Evolutionary conservation across 2,888 invertebrate genomes (phyloP).

Genomic region (Scaptomyza reducta): DNA sequence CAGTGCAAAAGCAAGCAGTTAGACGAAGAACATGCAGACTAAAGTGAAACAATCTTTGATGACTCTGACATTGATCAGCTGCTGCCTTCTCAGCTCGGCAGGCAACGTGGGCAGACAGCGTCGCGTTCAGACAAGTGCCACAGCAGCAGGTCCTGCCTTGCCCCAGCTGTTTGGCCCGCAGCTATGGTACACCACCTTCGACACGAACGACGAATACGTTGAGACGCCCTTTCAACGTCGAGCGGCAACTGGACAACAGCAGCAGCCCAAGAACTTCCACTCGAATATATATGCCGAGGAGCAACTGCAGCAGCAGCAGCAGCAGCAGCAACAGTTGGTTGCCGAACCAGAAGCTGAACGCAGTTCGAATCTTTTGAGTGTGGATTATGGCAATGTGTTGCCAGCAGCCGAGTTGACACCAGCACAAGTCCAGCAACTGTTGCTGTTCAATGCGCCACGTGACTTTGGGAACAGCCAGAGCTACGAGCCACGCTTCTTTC

Average conservation of each 20-base stretch:
- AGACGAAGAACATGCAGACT: conserved; percentile 4
- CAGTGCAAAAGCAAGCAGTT: not conserved
- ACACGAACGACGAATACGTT: conserved; percentile 38
- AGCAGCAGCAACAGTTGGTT: not conserved
- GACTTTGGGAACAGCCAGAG: not conserved
- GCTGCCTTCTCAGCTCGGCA: conserved; percentile 9
- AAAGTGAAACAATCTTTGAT: conserved; percentile 3
- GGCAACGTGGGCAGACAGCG: conserved; percentile 31
- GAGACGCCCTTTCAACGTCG: conserved; percentile 23
- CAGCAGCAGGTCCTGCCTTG: conserved; percentile 13
- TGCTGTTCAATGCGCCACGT: conserved; percentile 11
- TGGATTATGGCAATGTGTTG: conserved; percentile 1
- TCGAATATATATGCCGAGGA: conserved; percentile 15
- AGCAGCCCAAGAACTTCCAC: conserved; percentile 12
- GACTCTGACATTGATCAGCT: conserved; percentile 23
- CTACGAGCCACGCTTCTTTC: conserved; percentile 15
- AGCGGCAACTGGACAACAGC: not conserved
- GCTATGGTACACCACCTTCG: conserved; percentile 26
- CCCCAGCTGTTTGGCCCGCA: conserved; percentile 16
- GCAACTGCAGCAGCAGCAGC: not conserved
- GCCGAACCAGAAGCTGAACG: not conserved
- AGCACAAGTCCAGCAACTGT: conserved; percentile 14
- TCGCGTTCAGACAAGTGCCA: conserved; percentile 30
- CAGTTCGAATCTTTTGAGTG: not conserved
- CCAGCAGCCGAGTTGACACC: conserved; percentile 4